These are phyloP conservation scores for Formica aserva DNA, from an alignment of 2,888 invertebrate species.

Conservation along the genomic window DNA sequence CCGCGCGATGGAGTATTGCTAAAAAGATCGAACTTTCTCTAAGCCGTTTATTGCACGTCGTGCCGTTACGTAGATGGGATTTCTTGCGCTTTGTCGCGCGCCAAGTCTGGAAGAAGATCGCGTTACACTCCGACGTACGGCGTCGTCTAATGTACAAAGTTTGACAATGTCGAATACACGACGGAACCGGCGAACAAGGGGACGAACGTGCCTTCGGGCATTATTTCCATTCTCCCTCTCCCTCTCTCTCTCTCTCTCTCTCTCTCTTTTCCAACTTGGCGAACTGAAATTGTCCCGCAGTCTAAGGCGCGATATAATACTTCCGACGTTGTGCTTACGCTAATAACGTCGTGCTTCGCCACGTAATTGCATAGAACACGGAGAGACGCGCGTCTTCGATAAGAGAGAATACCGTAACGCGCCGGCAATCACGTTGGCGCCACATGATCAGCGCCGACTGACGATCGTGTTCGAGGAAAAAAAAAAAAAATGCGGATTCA, in stretches of 20 bases:
- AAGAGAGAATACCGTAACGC: constrained; percentile 35
- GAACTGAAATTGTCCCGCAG: constrained; percentile 48
- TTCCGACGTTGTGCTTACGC: constrained; percentile 48
- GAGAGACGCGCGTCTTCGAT: constrained; percentile 5
- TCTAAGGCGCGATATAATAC: constrained; percentile 45
- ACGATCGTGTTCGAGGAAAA: background rate
- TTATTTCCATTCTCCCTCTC: constrained; percentile 50
- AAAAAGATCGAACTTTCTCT: constrained; percentile 57
- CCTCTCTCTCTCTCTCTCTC: background rate
- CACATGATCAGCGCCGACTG: constrained; percentile 1
- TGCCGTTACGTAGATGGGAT: constrained; percentile 35
- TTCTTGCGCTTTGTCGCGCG: constrained; percentile 37
- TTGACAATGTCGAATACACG: constrained; percentile 50
- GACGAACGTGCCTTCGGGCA: constrained; percentile 16
- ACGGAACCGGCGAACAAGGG: background rate
- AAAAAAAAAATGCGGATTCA: constrained; percentile 2
- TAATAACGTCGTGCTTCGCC: constrained; percentile 43
- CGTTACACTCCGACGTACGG: constrained; percentile 22
- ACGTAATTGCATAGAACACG: constrained; percentile 24
- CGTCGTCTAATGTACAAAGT: constrained; percentile 49
- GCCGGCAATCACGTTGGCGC: constrained; percentile 24
- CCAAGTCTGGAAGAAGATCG: constrained; percentile 6
- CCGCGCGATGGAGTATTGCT: constrained; percentile 7
- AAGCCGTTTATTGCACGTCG: constrained; percentile 51
- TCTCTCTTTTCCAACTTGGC: constrained; percentile 11